Evolutionary conservation across 2,113 vertebrate genomes (phyloP).

Genomic region (Aphyosemion australe): DNA sequence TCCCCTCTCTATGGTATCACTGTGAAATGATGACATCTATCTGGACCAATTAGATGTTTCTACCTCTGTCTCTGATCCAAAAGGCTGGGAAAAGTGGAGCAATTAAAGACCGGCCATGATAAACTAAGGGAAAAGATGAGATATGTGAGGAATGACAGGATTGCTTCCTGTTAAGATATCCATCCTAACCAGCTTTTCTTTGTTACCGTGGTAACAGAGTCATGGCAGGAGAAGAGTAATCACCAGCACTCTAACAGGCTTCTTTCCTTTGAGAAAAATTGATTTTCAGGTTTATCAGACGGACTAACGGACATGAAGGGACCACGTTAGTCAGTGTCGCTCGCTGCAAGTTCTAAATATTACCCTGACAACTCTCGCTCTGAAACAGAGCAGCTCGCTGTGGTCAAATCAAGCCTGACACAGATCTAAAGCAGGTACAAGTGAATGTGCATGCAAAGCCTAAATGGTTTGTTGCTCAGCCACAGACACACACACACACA

Average conservation of each 20-base stretch:
- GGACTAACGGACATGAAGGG: slow-evolving; percentile 24
- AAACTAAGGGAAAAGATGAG: slow-evolving; percentile 4
- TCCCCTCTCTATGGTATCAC: slow-evolving; percentile 18
- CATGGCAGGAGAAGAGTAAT: slow-evolving; percentile 40
- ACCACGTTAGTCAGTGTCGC: slow-evolving; percentile 15
- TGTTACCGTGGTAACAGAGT: slow-evolving; percentile 63
- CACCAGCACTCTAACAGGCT: slow-evolving; percentile 49
- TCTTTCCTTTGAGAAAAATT: slow-evolving; percentile 44
- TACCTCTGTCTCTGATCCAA: neutral
- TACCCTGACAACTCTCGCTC: slow-evolving; percentile 3
- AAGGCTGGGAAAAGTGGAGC: slow-evolving; percentile 25
- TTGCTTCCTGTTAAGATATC: slow-evolving; percentile 70
- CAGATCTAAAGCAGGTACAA: neutral
- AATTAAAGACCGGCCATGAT: slow-evolving; percentile 31
- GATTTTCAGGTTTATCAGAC: slow-evolving; percentile 45
- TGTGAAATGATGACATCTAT: slow-evolving; percentile 36
- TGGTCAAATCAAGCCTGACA: neutral
- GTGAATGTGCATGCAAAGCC: neutral
- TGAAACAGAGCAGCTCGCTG: slow-evolving; percentile 1
- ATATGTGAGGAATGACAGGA: slow-evolving; percentile 35
- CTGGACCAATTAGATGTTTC: slow-evolving; percentile 14
- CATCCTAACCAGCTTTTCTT: slow-evolving; percentile 65
- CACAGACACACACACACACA: slow-evolving; percentile 5
- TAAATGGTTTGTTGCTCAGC: neutral
- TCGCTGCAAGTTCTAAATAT: neutral